A percentile compares a stretch with the other conserved stretches of the same genome.
Evolutionary conservation across 2,888 invertebrate species (phyloP).

Genomic region (Standfussiana lucernea): DNA sequence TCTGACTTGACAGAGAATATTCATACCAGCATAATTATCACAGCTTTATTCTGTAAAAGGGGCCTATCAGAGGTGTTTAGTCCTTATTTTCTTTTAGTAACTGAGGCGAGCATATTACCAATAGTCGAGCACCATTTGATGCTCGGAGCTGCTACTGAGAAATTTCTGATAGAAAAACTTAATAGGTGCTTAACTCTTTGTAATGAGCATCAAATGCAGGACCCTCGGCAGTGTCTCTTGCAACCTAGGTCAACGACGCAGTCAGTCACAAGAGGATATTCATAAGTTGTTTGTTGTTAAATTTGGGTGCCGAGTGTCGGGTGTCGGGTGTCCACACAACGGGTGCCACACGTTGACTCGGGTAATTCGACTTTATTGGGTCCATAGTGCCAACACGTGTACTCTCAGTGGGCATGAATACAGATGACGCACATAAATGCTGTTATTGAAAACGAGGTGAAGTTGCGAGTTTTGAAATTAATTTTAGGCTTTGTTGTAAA

Average conservation of each 20-base stretch:
- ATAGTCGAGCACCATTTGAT: background rate
- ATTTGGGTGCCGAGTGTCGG: slow-evolving; percentile 62
- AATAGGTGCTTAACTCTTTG: background rate
- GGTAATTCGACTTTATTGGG: slow-evolving; percentile 79
- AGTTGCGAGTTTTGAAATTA: slow-evolving; percentile 36
- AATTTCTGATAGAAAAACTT: background rate
- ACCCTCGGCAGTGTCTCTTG: slow-evolving; percentile 1
- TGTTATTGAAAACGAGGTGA: slow-evolving; percentile 69
- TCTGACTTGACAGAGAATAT: slow-evolving; percentile 66
- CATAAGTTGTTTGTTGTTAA: slow-evolving; percentile 70
- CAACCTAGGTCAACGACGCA: background rate
- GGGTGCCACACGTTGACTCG: slow-evolving; percentile 70
- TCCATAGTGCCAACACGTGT: slow-evolving; percentile 78
- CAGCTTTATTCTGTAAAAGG: too few species aligned
- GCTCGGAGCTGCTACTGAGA: background rate
- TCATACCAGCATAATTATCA: slow-evolving; percentile 62
- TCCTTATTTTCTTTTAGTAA: background rate
- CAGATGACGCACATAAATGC: slow-evolving; percentile 69
- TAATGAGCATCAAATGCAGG: background rate
- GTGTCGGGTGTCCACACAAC: slow-evolving; percentile 61
- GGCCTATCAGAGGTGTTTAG: background rate
- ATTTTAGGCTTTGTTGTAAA: slow-evolving; percentile 13
- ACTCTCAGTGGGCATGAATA: slow-evolving; percentile 76
- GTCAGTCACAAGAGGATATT: slow-evolving; percentile 60
- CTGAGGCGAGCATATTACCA: background rate